phyloP scores from a whole-genome alignment of 2,888 invertebrate genomes.

The Torymus texanus region DNA sequence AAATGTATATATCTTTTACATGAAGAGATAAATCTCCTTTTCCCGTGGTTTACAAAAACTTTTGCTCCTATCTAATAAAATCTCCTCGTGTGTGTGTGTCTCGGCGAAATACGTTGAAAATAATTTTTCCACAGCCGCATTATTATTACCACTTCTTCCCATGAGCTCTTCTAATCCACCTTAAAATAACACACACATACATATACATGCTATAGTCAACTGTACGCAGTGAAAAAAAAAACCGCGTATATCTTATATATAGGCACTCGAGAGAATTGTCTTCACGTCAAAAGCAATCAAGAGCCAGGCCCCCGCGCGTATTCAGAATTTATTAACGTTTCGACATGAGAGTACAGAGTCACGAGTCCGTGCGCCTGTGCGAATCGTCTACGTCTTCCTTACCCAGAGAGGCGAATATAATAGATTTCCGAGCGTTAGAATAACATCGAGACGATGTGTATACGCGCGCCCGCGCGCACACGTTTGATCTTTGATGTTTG shows the following conservation, averaged over 20 bases:
- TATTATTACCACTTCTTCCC: too few relatives aligned
- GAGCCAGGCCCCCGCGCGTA: slow-evolving; percentile 60
- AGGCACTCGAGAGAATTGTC: slow-evolving; percentile 68
- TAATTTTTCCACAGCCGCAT: too few relatives aligned
- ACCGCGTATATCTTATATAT: slow-evolving; percentile 9
- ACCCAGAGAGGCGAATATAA: slow-evolving; percentile 20
- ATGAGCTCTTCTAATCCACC: too few relatives aligned
- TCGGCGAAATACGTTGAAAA: too few relatives aligned
- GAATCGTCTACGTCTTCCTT: slow-evolving; percentile 36
- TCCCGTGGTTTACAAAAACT: too few relatives aligned
- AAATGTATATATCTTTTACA: neutral
- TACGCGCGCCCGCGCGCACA: too few relatives aligned
- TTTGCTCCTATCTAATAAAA: too few relatives aligned
- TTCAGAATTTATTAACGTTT: slow-evolving; percentile 66
- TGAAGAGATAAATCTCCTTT: too few relatives aligned
- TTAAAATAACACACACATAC: too few relatives aligned
- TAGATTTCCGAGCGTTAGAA: slow-evolving; percentile 35
- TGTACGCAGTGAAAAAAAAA: neutral
- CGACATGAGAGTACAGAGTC: slow-evolving; percentile 42
- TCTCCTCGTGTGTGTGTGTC: too few relatives aligned
- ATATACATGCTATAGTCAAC: neutral
- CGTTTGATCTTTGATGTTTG: too few relatives aligned
- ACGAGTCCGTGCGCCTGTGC: slow-evolving; percentile 43
- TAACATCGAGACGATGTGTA: slow-evolving; percentile 2
- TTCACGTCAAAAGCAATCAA: slow-evolving; percentile 66